Evolutionary conservation across 2,113 vertebrate genomes (phyloP).

Genomic region (Nycticebus coucang): DNA sequence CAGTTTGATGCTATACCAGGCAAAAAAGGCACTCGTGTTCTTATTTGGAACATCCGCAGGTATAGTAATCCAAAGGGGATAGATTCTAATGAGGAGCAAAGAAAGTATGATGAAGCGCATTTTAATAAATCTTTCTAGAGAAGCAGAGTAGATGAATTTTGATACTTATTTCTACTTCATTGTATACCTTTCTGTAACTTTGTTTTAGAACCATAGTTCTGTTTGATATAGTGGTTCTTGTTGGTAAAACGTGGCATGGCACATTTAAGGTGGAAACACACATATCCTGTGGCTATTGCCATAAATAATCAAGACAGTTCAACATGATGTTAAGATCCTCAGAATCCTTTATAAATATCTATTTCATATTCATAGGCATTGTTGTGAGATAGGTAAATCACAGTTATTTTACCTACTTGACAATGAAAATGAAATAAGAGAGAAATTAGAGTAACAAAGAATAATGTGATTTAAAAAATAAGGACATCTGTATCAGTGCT

Average conservation of each 20-base stretch:
- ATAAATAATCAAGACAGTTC: background rate
- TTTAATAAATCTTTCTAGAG: conserved; percentile 29
- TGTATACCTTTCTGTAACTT: background rate
- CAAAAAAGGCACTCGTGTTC: conserved; percentile 90
- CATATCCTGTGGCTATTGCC: background rate
- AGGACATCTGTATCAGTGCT: background rate
- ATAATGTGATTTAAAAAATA: background rate
- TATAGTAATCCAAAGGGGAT: conserved; percentile 64
- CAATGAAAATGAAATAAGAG: conserved; percentile 49
- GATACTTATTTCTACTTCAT: background rate
- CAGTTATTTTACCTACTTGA: conserved; percentile 38
- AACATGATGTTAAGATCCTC: conserved; percentile 14
- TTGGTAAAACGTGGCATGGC: background rate
- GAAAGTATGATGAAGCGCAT: background rate
- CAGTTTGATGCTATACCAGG: conserved; percentile 87
- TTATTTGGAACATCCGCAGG: conserved; percentile 92
- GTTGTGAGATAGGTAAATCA: conserved; percentile 32
- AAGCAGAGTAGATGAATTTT: conserved; percentile 31
- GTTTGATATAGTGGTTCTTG: conserved; percentile 39
- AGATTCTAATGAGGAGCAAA: conserved; percentile 43
- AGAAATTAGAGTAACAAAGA: conserved; percentile 39
- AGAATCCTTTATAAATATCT: conserved; percentile 34
- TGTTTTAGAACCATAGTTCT: conserved; percentile 30
- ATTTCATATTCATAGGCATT: conserved; percentile 31
- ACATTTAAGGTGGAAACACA: background rate